phyloP scores from a whole-genome alignment of 2,113 vertebrate species.

The Procapra przewalskii region DNA sequence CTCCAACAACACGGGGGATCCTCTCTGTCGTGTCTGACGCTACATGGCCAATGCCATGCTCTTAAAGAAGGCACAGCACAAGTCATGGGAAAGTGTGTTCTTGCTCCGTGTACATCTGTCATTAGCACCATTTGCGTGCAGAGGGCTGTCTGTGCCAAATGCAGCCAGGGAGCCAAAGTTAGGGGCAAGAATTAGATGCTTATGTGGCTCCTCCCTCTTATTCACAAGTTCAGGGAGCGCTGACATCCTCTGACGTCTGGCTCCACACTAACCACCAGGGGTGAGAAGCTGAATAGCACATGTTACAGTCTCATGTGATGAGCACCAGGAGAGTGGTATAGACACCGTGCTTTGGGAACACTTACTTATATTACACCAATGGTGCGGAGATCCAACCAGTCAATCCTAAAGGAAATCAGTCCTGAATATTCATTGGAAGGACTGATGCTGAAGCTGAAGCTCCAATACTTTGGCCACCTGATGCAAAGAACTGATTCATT shows the following conservation, averaged over 20 bases:
- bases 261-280: background rate
- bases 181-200: background rate
- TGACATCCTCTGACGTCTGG: background rate
- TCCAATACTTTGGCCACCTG: too few species aligned
- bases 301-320: background rate
- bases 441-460: background rate
- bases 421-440: background rate
- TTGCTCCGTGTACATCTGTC: background rate
- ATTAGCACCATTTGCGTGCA: background rate
- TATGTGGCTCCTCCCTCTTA: background rate
- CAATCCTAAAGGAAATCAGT: background rate
- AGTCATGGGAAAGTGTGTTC: background rate
- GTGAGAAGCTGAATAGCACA: background rate
- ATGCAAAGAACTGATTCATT: background rate
- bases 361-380: background rate
- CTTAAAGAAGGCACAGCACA: background rate
- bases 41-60: background rate
- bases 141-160: background rate
- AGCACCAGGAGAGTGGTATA: background rate
- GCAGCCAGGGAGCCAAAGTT: background rate
- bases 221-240: background rate
- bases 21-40: background rate
- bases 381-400: background rate
- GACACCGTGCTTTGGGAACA: background rate
- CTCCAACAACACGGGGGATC: background rate